Percentiles rank a stretch among this genome's conserved stretches.
phyloP scores from a whole-genome alignment of 1,140 invertebrate genomes.

The Cotesia chilonis region DNA sequence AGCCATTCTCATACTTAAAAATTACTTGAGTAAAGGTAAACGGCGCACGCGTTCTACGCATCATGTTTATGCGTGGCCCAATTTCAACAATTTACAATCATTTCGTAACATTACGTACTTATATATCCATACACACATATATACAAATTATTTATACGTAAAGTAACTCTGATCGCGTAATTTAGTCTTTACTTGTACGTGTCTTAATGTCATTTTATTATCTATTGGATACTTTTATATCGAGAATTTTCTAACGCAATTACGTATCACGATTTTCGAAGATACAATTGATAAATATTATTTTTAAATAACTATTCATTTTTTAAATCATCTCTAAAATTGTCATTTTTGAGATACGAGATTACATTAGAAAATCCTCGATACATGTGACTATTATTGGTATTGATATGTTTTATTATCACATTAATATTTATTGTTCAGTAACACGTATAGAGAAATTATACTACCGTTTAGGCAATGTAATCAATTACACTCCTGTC shows the following conservation, averaged over 20 bases:
- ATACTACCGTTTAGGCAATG: neutral
- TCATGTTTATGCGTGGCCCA: conserved; percentile 52
- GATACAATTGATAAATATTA: too few species aligned
- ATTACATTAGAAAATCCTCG: too few species aligned
- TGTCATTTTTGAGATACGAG: too few species aligned
- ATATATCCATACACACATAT: conserved; percentile 33
- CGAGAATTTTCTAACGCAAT: too few species aligned
- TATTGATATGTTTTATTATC: too few species aligned
- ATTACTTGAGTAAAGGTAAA: conserved; percentile 35
- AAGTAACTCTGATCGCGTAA: conserved; percentile 21
- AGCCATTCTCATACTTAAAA: conserved; percentile 56
- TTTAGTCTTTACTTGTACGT: conserved; percentile 26
- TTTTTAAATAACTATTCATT: too few species aligned
- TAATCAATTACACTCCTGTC: neutral
- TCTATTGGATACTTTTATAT: too few species aligned
- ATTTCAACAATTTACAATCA: conserved; percentile 61
- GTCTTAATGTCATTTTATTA: conserved; percentile 18
- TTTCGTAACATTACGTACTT: conserved; percentile 49
- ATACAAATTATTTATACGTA: conserved; percentile 9
- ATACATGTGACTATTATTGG: too few species aligned
- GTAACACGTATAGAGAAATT: too few species aligned
- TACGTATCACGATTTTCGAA: too few species aligned
- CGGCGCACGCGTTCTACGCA: conserved; percentile 12
- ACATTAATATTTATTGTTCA: too few species aligned
- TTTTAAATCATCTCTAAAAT: too few species aligned